phyloP scores from a whole-genome alignment of 2,113 vertebrate genomes.

The Platysteira castanea region DNA sequence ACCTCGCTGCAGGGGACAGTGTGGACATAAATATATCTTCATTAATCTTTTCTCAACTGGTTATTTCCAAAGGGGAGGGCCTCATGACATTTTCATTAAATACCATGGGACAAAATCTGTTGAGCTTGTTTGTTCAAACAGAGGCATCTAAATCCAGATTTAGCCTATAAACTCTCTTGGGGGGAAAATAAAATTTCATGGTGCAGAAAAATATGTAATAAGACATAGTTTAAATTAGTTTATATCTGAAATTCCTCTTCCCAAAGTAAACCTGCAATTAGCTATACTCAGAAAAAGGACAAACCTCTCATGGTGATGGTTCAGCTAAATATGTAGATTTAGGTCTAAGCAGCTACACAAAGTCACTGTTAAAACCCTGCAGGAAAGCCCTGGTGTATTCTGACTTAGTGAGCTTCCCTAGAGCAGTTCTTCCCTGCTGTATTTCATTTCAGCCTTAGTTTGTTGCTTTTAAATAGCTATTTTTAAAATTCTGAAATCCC shows the following conservation, averaged over 20 bases:
- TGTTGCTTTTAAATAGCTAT: conserved; percentile 35
- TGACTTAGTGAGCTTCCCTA: background rate
- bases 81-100: conserved; percentile 3
- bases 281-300: background rate
- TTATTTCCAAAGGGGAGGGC: background rate
- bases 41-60: conserved; percentile 10
- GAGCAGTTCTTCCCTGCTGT: background rate
- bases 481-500: conserved; percentile 27
- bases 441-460: conserved; percentile 9
- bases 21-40: conserved; percentile 14
- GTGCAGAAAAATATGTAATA: background rate
- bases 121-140: background rate
- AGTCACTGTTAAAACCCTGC: background rate
- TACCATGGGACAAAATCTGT: background rate
- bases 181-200: background rate
- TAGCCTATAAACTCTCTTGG: background rate
- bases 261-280: background rate
- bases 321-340: background rate
- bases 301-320: background rate
- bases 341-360: background rate
- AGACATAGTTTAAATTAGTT: background rate
- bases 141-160: background rate
- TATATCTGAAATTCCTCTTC: background rate
- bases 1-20: background rate
- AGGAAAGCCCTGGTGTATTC: background rate